Base-by-base conservation (phyloP, 2,797 vertebrate genomes). In the Columba guinea region DNA sequence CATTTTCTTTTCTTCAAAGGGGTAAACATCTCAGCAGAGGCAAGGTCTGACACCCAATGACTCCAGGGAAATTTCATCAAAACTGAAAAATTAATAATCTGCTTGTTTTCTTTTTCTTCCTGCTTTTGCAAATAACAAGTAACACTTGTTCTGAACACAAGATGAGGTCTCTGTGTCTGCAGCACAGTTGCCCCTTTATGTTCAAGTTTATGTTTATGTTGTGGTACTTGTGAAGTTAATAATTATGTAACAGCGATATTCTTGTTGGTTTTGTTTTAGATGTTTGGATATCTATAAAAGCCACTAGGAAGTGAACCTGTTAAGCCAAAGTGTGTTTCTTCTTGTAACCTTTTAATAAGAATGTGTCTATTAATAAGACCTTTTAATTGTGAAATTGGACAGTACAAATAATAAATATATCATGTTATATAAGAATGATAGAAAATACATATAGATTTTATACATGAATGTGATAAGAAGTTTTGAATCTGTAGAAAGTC, bases 211-310 rank as follows among this genome's bases (percentile, higher is more conserved):
- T 39, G 39, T 39, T 39, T 39, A 39, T 71, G 5, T 24, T 87
- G 48, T 75, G 68, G 71, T 74, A 35, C 46, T 70, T 92, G 35
- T 64, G 77, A n/a, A 77, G 90, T 44, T 55, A 81, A 32, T 64
- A 87, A 68, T 53, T 88, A 26, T 11, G 14, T 41, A 59, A 60
- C 19, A 62, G 27, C n/a, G 16, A 8, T 77, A 37, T 32, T 84
- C 62, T 90, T 71, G 35, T 55, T 91, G 16, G 39, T 89, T 18
- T 55, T 91, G 16, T 49, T 89, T 18, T 41, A 60, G 13, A 52
- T 95, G 64, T 95, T 94, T 88, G 69, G 22, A 35, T 52, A 63
- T 94, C 81, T 68, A 18, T 53, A 84, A 86, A 84, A 96, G 67
- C 2, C 78, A 75, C 68, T 35, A 21, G 27, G 59, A 89, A 84